Evolutionary conservation across 2,888 invertebrate genomes (phyloP), one percentile per base, ranked within the genome.

Genomic region (Melangyna quadrimaculata): DNA sequence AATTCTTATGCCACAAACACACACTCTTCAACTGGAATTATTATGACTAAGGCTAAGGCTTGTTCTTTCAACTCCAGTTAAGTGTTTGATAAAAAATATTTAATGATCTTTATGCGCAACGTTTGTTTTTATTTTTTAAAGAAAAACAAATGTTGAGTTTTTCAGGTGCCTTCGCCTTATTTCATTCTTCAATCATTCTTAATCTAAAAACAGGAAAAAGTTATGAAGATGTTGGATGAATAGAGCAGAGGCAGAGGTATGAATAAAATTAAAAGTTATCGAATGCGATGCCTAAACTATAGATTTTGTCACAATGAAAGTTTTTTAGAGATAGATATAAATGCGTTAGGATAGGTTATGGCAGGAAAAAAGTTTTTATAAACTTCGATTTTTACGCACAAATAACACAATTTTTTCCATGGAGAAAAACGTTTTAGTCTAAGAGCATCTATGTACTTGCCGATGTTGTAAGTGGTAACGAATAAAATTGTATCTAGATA

Each of bases 1-100:
- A 73, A 57, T 67, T 79, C 59, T n/a, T 14, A 37, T 22, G 48
- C 73, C 78, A 79, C 78, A 79, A 57, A 79, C 59, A 69, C 59
- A 69, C 57, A 67, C 48, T 73, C 51, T 51, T 12, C 40, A 51
- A 37, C 57, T 37, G 57, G 48, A 32, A 51, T 65, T 48, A 24
- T 59, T 48, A 24, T 59, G 22, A 59, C 45, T 22, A 14, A 32
- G 55, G 29, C 37, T n/a, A n/a, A n/a, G n/a, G n/a, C n/a, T n/a
- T 24, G 48, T 69, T 12, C 48, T 59, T 59, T 69, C n/a, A 51
- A 37, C 32, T 22, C 24, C 10, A 29, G 53, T 29, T 29, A 71
- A 78, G 69, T 70, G 78, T 43, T 53, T 51, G 69, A 43, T 63
- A 17, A 63, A 61, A 51, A 63, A 63, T 32, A 29, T 48, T 45